phyloP scores from a whole-genome alignment of 2,888 invertebrate species.

The Baronia brevicornis region DNA sequence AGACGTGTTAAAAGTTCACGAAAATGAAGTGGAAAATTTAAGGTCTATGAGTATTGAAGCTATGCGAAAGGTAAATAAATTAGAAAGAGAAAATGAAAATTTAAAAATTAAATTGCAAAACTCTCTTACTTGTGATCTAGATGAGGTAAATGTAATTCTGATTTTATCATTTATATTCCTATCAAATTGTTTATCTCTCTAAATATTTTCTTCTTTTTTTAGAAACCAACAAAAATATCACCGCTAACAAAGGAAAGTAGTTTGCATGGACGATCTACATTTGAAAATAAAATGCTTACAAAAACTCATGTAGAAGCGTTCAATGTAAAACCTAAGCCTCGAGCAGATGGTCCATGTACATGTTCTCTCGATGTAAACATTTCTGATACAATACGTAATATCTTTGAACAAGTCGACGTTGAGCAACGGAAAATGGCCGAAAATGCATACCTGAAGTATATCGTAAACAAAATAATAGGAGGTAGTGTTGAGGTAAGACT shows the following conservation, averaged over 20 bases:
- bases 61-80: slow-evolving; percentile 53
- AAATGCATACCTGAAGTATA: slow-evolving; percentile 52
- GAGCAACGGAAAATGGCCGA: slow-evolving; percentile 58
- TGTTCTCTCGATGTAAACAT: slow-evolving; percentile 55
- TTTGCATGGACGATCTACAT: slow-evolving; percentile 25
- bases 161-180: too few relatives aligned
- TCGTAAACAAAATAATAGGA: slow-evolving; percentile 53
- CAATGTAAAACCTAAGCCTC: slow-evolving; percentile 46
- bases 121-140: slow-evolving; percentile 22
- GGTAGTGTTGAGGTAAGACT: slow-evolving; percentile 46
- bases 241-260: slow-evolving; percentile 27
- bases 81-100: slow-evolving; percentile 50
- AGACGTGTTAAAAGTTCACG: slow-evolving; percentile 62
- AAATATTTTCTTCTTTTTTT: slow-evolving; percentile 11
- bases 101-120: slow-evolving; percentile 38
- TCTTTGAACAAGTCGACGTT: slow-evolving; percentile 61
- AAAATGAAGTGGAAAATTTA: slow-evolving; percentile 68
- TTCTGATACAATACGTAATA: slow-evolving; percentile 60
- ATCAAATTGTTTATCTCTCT: too few relatives aligned
- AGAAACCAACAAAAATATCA: slow-evolving; percentile 45
- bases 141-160: slow-evolving; percentile 33
- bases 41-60: slow-evolving; percentile 64
- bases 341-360: slow-evolving; percentile 51
- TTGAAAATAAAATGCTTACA: slow-evolving; percentile 39
- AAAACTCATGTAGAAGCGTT: slow-evolving; percentile 57